These are phyloP conservation scores for Meloidogyne hapla DNA, from an alignment of 1,140 invertebrate species.

Conservation along the genomic window DNA sequence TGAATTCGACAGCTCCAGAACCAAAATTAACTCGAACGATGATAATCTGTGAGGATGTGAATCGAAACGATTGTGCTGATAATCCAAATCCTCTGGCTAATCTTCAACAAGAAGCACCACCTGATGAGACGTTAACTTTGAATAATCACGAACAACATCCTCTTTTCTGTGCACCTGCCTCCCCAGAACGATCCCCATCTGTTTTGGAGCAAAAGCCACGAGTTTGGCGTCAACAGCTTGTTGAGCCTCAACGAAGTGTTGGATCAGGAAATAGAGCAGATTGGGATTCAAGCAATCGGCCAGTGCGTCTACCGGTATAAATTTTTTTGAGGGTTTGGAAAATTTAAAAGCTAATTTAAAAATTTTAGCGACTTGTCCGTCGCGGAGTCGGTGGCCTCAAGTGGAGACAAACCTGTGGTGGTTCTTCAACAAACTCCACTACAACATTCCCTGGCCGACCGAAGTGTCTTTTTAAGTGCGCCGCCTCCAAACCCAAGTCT, in stretches of 20 bases:
- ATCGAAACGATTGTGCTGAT: not conserved
- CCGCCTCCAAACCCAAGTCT: conserved; percentile 9
- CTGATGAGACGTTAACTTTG: not conserved
- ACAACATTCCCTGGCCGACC: conserved; percentile 13
- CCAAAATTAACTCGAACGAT: conserved; percentile 10
- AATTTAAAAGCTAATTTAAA: too few species aligned
- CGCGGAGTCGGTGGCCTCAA: conserved; percentile 26
- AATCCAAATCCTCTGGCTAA: not conserved
- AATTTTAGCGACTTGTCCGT: conserved; percentile 28
- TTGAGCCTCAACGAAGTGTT: not conserved
- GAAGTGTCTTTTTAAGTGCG: conserved; percentile 45
- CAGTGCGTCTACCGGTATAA: conserved; percentile 19
- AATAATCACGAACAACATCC: not conserved
- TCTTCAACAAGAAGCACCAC: conserved; percentile 6
- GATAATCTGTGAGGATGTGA: conserved; percentile 27
- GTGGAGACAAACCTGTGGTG: conserved; percentile 20
- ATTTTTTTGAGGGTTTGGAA: too few species aligned
- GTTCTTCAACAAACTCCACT: not conserved
- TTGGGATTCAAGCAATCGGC: not conserved
- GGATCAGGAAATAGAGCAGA: not conserved
- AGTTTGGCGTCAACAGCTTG: conserved; percentile 27
- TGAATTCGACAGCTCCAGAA: not conserved
- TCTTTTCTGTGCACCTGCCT: conserved; percentile 43
- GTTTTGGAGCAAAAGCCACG: conserved; percentile 7
- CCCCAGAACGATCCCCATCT: conserved; percentile 2